Evolutionary conservation across 2,113 vertebrate genomes (phyloP).

Genomic region (Chauna torquata): DNA sequence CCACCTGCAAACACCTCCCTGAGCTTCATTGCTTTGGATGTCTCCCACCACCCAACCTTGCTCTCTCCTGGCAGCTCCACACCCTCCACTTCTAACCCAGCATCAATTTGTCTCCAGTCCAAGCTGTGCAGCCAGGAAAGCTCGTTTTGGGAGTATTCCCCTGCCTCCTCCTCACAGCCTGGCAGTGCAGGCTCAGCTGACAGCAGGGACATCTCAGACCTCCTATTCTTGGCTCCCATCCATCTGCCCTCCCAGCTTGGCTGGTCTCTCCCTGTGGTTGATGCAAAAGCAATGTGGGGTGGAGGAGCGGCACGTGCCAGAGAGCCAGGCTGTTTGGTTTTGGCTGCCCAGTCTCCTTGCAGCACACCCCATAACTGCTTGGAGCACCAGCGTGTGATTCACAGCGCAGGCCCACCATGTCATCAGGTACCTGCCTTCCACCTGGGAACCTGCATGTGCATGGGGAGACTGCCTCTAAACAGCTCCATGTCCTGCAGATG

Average conservation of each 20-base stretch:
- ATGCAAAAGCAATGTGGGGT: accelerated
- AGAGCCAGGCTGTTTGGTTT: neutral
- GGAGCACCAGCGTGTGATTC: accelerated
- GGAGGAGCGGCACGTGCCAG: neutral
- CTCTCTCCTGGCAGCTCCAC: neutral
- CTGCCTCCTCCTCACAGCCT: neutral
- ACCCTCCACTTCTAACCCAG: neutral
- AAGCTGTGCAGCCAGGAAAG: neutral
- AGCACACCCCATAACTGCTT: neutral
- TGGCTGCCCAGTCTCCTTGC: neutral
- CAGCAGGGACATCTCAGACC: neutral
- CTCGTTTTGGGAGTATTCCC: neutral
- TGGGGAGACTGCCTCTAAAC: neutral
- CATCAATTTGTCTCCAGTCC: neutral
- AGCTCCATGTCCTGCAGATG: neutral
- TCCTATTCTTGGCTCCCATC: neutral
- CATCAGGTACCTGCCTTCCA: neutral
- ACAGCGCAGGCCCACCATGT: neutral
- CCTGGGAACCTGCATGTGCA: accelerated
- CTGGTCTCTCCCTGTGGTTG: neutral
- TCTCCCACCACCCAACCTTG: neutral
- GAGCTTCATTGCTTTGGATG: neutral
- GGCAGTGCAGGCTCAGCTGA: neutral
- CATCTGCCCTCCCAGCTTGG: neutral
- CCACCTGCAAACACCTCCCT: neutral